Evolutionary conservation across 2,888 invertebrate species (phyloP).

Genomic region (Dorcus hopei): DNA sequence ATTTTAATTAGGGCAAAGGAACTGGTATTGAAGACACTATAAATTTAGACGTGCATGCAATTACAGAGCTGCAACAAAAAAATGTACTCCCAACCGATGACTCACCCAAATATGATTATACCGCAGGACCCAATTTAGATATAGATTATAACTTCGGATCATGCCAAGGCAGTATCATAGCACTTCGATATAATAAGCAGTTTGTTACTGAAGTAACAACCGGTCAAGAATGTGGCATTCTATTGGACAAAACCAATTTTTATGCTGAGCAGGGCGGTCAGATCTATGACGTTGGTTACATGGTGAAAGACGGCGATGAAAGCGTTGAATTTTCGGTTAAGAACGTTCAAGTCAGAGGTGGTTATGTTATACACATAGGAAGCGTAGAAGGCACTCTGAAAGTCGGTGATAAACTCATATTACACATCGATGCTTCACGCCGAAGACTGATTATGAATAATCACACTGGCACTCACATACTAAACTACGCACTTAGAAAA

Average conservation of each 20-base stretch:
- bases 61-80: constrained; percentile 81
- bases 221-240: constrained; percentile 87
- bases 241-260: constrained; percentile 90
- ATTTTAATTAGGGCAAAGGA: constrained; percentile 62
- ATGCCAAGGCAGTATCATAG: constrained; percentile 75
- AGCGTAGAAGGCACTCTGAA: constrained; percentile 78
- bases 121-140: constrained; percentile 59
- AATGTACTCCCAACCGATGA: constrained; percentile 84
- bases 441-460: constrained; percentile 96
- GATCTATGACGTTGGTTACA: constrained; percentile 92
- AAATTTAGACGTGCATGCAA: constrained; percentile 91
- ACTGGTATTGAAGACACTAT: constrained; percentile 78
- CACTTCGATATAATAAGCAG: constrained; percentile 72
- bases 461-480: constrained; percentile 95
- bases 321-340: constrained; percentile 88
- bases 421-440: constrained; percentile 81
- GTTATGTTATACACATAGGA: constrained; percentile 93
- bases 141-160: constrained; percentile 74
- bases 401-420: constrained; percentile 79
- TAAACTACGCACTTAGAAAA: constrained; percentile 90
- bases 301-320: constrained; percentile 79
- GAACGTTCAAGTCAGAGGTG: constrained; percentile 92
- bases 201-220: constrained; percentile 81
- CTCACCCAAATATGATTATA: constrained; percentile 86
- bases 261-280: constrained; percentile 99